Evolutionary conservation across 2,113 vertebrate species (phyloP), one percentile per base, ranked within the genome.

Genomic region (Campylomormyrus tamandua): DNA sequence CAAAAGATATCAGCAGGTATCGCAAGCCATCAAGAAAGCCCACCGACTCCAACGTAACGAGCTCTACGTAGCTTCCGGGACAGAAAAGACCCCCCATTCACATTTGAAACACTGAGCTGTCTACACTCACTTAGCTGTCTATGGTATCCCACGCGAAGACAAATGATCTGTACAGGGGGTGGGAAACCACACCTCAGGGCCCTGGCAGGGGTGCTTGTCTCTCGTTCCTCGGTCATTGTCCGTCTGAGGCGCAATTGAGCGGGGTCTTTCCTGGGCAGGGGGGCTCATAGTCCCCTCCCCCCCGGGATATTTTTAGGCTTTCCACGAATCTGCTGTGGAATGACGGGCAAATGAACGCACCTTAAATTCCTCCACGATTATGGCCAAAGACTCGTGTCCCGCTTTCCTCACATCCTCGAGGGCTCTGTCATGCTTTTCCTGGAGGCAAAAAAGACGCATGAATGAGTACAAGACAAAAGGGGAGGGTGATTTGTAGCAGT

Each of bases 311-410:
- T 15, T 15, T 52, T 10, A 17, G n/a, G n/a, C 24, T 24, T 45
- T 48, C 21, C 19, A 46, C 2, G 21, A 80, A 13, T 42, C 17
- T 11, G 83, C 46, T n/a, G 45, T 85, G 10, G 19, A 27, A 85
- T 24, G 24, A 45, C 4, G 10, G 48, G 11, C 21, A 21, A 86
- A 27, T n/a, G 11, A 15, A 87, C 84, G 91, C 93, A 97, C 96
- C 96, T 96, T 97, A 91, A 96, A 97, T 93, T 97, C 96, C 92
- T 97, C 96, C 91, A 96, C 95, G 89, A 97, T 97, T 91, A 97
- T 96, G 84, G 92, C 94, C 91, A 97, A 92, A 15, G 96, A 95
- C 91, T 96, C 95, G 1, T 97, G 96, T 84, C 96, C 96, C n/a
- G 95, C 94, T 94, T 94, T 96, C 89, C 96, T 95, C 94, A 97